These are phyloP conservation scores for Antrozous pallidus DNA, from an alignment of 2,797 vertebrate genomes.

Conservation along the genomic window DNA sequence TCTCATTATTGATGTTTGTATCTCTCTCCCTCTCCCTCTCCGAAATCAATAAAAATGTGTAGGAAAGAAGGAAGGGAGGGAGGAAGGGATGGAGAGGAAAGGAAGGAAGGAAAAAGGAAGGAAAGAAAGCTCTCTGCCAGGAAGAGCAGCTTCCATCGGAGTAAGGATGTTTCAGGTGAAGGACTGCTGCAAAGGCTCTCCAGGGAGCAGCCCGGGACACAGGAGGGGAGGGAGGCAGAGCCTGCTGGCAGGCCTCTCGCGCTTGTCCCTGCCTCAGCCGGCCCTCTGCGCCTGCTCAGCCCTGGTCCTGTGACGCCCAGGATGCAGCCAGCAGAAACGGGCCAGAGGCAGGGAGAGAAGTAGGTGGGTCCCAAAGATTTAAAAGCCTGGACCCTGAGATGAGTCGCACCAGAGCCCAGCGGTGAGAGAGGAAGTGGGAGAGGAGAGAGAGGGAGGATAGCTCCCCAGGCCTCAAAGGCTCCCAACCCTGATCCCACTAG, in stretches of 20 bases:
- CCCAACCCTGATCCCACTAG: background rate
- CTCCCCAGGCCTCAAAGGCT: background rate
- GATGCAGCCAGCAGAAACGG: background rate
- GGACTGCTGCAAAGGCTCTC: background rate
- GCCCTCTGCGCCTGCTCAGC: background rate
- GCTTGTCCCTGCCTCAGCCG: background rate
- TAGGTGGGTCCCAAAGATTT: background rate
- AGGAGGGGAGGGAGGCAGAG: background rate
- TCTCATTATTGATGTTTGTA: too few species aligned
- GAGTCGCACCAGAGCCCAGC: background rate
- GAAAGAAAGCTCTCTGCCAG: background rate
- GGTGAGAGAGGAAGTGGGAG: background rate
- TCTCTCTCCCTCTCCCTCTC: too few species aligned
- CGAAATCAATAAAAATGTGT: too few species aligned
- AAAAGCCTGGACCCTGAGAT: background rate
- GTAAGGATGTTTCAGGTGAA: background rate
- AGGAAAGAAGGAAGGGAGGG: too few species aligned
- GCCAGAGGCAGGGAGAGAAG: background rate
- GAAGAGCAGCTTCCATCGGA: background rate
- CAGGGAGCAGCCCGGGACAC: background rate
- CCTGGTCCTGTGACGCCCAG: background rate
- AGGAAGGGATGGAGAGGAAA: too few species aligned
- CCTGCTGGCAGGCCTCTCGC: background rate
- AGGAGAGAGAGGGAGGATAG: too few species aligned
- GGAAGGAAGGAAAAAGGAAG: too few species aligned